Evolutionary conservation across 2,888 invertebrate genomes (phyloP), one percentile per base, ranked within the genome.

Genomic region (Drosophila kanekoi): DNA sequence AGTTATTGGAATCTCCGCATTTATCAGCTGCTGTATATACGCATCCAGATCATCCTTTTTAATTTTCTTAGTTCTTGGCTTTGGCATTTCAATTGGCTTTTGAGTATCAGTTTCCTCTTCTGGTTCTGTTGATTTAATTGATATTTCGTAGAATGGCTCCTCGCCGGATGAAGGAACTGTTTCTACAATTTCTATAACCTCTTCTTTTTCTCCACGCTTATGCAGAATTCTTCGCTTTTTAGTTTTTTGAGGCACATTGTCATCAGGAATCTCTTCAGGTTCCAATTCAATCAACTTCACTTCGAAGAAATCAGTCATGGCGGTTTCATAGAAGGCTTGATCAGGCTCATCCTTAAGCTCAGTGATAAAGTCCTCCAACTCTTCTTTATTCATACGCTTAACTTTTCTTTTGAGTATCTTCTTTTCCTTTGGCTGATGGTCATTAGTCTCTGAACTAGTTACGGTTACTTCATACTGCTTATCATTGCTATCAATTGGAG

Each of bases 91-190:
- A 35, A 35, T 13, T 35, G 63, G 23, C 13, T 70, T 74, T 32
- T 72, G 61, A 37, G 28, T 43, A 10, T 54, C 49, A 41, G 59
- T 72, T 4, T 73, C 47, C 33, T 72, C 56, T 3, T 89, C 85
- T 4, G 90, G 75, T 66, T 93, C 92, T 3, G 83, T 72, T 33
- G 93, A 91, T 33, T 90, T 90, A 4, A 93, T 90, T 28, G 90
- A 88, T 18, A 94, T 91, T 69, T 93, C 92, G 71, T 92, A 92
- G 65, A 93, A 77, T 43, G 93, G 92, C 77, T 90, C 89, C 32
- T 91, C 92, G 43, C 89, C 92, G 59, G 90, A 90, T 3, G 20
- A 9, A 59, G 91, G 79, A 5, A 58, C 10, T 40, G 90, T 83
- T 69, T 90, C 93, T 13, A 91, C 81, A 60, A 93, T 92, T 84